These are phyloP conservation scores for Chaitophorus viminalis DNA, from an alignment of 2,888 invertebrate genomes.

Conservation along the genomic window DNA sequence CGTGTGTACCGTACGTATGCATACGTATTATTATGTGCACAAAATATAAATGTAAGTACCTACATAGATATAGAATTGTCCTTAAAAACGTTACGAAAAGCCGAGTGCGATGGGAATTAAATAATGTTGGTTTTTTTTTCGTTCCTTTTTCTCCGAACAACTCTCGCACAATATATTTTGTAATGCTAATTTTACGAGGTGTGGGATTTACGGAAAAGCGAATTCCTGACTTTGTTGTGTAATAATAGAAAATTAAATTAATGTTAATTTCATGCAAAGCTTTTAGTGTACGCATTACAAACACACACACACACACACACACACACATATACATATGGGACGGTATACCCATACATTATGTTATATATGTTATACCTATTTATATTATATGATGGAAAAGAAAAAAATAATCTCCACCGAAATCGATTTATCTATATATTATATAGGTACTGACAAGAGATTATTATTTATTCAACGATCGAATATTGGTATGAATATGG, in stretches of 20 bases:
- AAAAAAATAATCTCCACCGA: slow-evolving; percentile 15
- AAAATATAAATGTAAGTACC: not conserved
- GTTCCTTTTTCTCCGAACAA: not conserved
- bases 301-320: too few species aligned
- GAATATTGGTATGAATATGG: not conserved
- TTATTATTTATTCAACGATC: not conserved
- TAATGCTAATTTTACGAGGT: slow-evolving; percentile 24
- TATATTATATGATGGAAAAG: not conserved
- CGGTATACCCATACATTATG: not conserved
- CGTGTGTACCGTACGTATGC: too few species aligned
- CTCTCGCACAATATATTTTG: not conserved
- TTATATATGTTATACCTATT: not conserved
- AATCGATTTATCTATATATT: not conserved
- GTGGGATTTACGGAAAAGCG: not conserved
- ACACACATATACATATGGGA: not conserved
- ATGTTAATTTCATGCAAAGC: slow-evolving; percentile 30
- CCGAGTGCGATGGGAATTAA: not conserved
- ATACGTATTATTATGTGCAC: not conserved
- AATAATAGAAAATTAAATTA: not conserved
- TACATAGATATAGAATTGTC: not conserved
- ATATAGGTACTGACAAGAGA: not conserved
- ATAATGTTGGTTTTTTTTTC: not conserved
- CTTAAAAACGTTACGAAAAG: not conserved
- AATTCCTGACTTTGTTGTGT: not conserved
- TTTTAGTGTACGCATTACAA: not conserved